Percentiles rank a stretch among this genome's conserved stretches.
phyloP scores from a whole-genome alignment of 2,113 vertebrate species.

The Pygathrix nemaeus region DNA sequence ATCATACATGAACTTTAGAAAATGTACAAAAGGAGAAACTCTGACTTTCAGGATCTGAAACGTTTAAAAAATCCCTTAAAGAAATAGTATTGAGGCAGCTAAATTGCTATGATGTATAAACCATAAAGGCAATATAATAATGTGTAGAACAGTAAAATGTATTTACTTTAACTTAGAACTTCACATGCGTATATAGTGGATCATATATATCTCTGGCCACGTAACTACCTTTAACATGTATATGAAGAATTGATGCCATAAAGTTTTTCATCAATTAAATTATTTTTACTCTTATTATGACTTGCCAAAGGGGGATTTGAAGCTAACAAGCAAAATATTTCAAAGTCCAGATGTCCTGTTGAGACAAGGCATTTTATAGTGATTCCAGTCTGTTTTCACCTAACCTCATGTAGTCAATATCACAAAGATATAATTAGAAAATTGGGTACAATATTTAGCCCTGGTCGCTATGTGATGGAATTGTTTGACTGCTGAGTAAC shows the following conservation, averaged over 20 bases:
- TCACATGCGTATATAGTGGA: not conserved
- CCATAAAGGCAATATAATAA: not conserved
- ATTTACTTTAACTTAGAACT: slow-evolving; percentile 18
- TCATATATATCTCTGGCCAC: not conserved
- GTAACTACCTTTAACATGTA: slow-evolving; percentile 63
- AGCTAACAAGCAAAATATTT: slow-evolving; percentile 81
- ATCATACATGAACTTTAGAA: not conserved
- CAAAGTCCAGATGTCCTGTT: slow-evolving; percentile 83
- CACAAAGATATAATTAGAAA: slow-evolving; percentile 86
- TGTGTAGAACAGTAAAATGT: not conserved
- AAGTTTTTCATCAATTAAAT: slow-evolving; percentile 71
- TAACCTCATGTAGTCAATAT: slow-evolving; percentile 79
- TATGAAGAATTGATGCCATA: slow-evolving; percentile 74
- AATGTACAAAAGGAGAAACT: not conserved
- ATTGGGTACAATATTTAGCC: slow-evolving; percentile 83
- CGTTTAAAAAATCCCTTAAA: not conserved
- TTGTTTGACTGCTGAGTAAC: slow-evolving; percentile 86
- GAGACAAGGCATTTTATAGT: slow-evolving; percentile 81
- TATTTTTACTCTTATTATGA: slow-evolving; percentile 76
- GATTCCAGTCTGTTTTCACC: slow-evolving; percentile 83
- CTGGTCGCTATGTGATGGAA: slow-evolving; percentile 83
- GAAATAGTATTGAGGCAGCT: not conserved
- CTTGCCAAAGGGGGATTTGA: slow-evolving; percentile 47
- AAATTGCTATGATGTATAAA: not conserved
- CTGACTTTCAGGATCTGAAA: not conserved